Base-by-base conservation (phyloP, 2,797 vertebrate genomes). In the Cephalopachus bancanus region DNA sequence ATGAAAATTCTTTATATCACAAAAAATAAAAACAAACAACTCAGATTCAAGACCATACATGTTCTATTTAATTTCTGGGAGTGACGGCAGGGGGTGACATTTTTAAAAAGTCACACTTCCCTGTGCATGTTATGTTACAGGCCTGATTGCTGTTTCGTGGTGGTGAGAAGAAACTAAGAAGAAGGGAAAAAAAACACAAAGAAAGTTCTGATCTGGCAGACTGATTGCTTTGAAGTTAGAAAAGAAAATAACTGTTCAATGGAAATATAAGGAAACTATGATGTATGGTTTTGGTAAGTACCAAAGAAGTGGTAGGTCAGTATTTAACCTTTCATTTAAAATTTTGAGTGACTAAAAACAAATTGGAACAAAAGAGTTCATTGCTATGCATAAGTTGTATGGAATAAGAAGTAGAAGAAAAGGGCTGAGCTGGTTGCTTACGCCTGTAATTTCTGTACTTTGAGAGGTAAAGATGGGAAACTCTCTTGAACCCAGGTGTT, bases 201-300 rank as follows among this genome's bases (percentile, higher is more conserved):
- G 53, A 37, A 78, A 55, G 9, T n/a, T 85, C 72, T 93, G 17
- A 83, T 3, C 11, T 89, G 51, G 74, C 12, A 72, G 14, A 4
- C 11, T 84, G n/a, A 57, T 67, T 92, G 16, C 17, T 80, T 79
- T 90, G 37, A 72, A 83, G n/a, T 79, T 89, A 85, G 26, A 79
- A 79, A 59, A 75, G 26, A 83, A 79, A 86, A 57, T n/a, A 28
- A 49, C 4, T 24, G 3, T 53, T n/a, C 37, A 67, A 10, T 26
- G 24, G 26, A 37, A 78, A 26, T 24, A 64, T 28, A 71, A 79
- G 30, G 64, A 94, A 90, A 83, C 5, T 83, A 22, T 3, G 37
- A 87, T 24, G 10, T 6, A 19, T 81, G 37, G 6, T 3, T 67
- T 8, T 76, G 83, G 7, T 17, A 33, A 59, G 6, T 20, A 79